Conservation (phyloP, 2,113 vertebrate genomes). For the Callionymus lyra region DNA sequence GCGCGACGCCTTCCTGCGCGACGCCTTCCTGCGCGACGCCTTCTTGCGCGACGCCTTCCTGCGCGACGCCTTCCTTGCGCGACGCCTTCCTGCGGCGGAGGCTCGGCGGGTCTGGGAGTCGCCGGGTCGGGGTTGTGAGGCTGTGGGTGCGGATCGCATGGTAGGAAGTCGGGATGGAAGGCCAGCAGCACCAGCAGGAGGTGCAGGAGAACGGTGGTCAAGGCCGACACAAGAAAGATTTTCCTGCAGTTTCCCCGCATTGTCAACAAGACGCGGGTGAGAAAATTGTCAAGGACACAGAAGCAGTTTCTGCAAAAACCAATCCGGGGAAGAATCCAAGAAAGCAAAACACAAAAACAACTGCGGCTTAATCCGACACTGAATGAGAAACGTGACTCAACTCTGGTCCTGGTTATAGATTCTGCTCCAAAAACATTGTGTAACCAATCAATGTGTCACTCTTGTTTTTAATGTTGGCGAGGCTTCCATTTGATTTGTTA, state of each 20-base stretch:
- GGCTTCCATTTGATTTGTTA: too few relatives aligned
- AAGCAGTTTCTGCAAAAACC: neutral
- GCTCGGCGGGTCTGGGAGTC: constrained; percentile 1
- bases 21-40: neutral
- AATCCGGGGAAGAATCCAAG: too few relatives aligned
- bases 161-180: constrained; percentile 11
- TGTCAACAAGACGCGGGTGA: constrained; percentile 37
- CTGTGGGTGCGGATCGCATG: constrained; percentile 32
- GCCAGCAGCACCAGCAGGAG: constrained; percentile 56
- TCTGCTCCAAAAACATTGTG: too few relatives aligned
- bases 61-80: too few relatives aligned
- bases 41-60: constrained; percentile 5
- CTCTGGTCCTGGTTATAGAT: too few relatives aligned
- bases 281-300: neutral
- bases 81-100: neutral
- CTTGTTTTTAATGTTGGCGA: too few relatives aligned
- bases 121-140: constrained; percentile 6
- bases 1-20: constrained; percentile 6
- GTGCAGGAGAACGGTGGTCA: constrained; percentile 59
- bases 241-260: constrained; percentile 51
- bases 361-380: too few relatives aligned
- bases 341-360: too few relatives aligned
- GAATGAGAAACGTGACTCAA: too few relatives aligned
- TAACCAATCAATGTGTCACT: too few relatives aligned
- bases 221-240: constrained; percentile 57